Conservation (phyloP, 2,888 invertebrate genomes). For the Troides aeacus region DNA sequence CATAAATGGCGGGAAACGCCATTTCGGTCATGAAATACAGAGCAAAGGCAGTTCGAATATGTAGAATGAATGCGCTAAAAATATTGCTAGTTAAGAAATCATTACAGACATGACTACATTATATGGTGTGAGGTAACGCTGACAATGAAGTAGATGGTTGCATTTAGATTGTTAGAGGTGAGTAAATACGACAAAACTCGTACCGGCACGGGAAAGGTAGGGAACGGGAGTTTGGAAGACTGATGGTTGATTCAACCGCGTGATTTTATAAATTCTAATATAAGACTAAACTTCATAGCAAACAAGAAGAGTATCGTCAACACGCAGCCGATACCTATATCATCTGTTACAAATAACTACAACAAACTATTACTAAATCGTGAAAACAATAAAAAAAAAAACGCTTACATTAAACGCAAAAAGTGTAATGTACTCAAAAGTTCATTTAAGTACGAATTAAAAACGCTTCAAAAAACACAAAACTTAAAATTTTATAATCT, state of each 20-base stretch:
- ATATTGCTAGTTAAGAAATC: constrained; percentile 25
- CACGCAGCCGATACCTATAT: constrained; percentile 27
- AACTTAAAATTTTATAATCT: constrained; percentile 31
- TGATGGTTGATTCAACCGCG: not conserved
- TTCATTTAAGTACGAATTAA: constrained; percentile 50
- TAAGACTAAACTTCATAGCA: not conserved
- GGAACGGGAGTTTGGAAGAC: constrained; percentile 23
- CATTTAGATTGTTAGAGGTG: constrained; percentile 45
- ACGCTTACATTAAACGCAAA: constrained; percentile 52
- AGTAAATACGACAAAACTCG: constrained; percentile 33
- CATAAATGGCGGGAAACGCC: not conserved
- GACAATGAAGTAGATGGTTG: constrained; percentile 49
- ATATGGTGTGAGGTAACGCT: constrained; percentile 68
- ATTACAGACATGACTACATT: constrained; percentile 45
- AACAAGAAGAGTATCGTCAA: not conserved
- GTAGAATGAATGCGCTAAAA: constrained; percentile 19
- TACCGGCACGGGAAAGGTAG: constrained; percentile 27
- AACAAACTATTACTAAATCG: constrained; percentile 48
- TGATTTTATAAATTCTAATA: not conserved
- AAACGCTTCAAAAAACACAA: constrained; percentile 33
- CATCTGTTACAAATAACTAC: constrained; percentile 50
- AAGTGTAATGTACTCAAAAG: constrained; percentile 66
- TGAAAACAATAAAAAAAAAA: constrained; percentile 41
- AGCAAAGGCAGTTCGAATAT: constrained; percentile 23
- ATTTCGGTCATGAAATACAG: constrained; percentile 7